Evolutionary conservation across 2,113 vertebrate species (phyloP).

Genomic region (Heptranchias perlo): DNA sequence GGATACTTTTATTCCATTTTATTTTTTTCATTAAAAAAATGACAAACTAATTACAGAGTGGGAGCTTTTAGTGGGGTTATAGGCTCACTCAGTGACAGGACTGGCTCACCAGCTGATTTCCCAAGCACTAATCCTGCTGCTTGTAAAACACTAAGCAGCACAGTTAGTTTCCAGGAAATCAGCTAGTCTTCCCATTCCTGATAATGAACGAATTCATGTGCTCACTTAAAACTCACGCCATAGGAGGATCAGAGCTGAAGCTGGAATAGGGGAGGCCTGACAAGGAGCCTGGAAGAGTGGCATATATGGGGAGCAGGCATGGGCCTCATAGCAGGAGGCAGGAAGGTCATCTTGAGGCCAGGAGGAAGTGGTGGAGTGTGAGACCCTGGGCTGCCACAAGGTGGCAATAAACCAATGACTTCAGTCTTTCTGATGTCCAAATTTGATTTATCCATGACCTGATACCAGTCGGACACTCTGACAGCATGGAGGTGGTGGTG

Average conservation of each 20-base stretch:
- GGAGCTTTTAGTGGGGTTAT: background rate
- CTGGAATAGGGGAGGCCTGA: background rate
- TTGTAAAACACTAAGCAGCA: background rate
- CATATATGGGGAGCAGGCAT: too few relatives aligned
- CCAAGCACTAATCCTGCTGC: too few relatives aligned
- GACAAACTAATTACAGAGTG: background rate
- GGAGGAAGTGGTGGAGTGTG: too few relatives aligned
- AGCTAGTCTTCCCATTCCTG: background rate
- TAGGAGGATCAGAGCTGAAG: background rate
- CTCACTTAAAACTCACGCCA: background rate
- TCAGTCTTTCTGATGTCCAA: background rate
- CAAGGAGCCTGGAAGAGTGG: background rate
- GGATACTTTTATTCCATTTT: too few relatives aligned
- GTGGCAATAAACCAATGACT: too few relatives aligned
- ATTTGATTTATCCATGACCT: background rate
- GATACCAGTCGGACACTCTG: background rate
- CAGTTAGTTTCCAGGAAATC: background rate
- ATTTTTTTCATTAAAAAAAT: too few relatives aligned
- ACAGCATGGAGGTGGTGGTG: background rate
- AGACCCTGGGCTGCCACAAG: too few relatives aligned
- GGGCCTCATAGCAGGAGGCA: too few relatives aligned
- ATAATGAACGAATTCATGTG: background rate
- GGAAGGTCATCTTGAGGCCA: too few relatives aligned
- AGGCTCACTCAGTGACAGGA: background rate
- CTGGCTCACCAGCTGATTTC: too few relatives aligned